phyloP scores from a whole-genome alignment of 2,888 invertebrate species.

The Acheta domesticus region DNA sequence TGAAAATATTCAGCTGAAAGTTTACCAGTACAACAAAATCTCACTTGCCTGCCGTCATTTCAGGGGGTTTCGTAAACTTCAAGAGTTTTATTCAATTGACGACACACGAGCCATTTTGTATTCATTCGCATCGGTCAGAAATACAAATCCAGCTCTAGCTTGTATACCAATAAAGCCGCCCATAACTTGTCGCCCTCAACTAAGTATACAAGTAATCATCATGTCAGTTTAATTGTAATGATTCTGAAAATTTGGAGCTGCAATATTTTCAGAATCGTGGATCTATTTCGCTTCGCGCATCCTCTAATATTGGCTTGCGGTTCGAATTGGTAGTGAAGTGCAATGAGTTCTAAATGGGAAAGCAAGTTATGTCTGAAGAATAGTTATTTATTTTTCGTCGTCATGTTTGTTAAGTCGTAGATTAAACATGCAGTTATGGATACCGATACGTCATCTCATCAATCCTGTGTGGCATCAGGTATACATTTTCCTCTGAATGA shows the following conservation, averaged over 20 bases:
- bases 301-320: neutral
- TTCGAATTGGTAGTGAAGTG: conserved; percentile 25
- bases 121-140: conserved; percentile 24
- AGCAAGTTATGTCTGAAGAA: conserved; percentile 28
- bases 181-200: too few relatives aligned
- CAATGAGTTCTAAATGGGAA: conserved; percentile 28
- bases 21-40: too few relatives aligned
- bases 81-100: too few relatives aligned
- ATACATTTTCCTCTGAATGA: conserved; percentile 34
- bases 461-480: conserved; percentile 52
- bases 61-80: too few relatives aligned
- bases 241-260: too few relatives aligned
- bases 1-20: too few relatives aligned
- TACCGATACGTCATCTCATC: conserved; percentile 47
- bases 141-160: too few relatives aligned
- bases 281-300: conserved; percentile 25
- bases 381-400: conserved; percentile 29
- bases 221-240: too few relatives aligned
- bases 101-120: conserved; percentile 28
- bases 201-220: too few relatives aligned
- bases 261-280: neutral
- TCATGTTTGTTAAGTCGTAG: conserved; percentile 25
- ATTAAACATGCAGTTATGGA: conserved; percentile 45
- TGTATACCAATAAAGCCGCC: too few relatives aligned
- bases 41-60: too few relatives aligned